Conservation (phyloP, 2,113 vertebrate genomes). For the Menura novaehollandiae region DNA sequence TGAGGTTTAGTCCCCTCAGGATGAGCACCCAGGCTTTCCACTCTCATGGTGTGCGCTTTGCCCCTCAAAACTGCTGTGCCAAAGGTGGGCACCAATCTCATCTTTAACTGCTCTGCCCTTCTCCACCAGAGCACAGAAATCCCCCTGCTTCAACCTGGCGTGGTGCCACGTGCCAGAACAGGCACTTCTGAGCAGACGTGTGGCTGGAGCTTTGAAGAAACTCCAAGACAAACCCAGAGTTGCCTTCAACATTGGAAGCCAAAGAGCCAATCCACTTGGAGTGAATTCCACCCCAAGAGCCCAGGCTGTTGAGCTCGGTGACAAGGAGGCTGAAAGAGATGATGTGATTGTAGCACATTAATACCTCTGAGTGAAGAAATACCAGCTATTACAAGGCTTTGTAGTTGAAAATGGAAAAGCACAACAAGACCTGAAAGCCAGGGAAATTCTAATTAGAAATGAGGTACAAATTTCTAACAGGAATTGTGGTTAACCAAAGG, state of each 20-base stretch:
- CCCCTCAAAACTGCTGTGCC: neutral
- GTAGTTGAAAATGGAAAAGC: neutral
- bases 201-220: neutral
- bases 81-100: neutral
- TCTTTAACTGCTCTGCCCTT: neutral
- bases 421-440: neutral
- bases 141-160: neutral
- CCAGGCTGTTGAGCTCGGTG: neutral
- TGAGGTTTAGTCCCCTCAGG: neutral
- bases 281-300: neutral
- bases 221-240: constrained; percentile 1
- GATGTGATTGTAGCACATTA: neutral
- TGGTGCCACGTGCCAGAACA: neutral
- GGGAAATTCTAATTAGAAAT: neutral
- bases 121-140: neutral
- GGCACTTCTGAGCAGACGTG: neutral
- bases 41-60: neutral
- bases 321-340: neutral
- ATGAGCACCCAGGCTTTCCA: neutral
- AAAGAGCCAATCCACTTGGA: neutral
- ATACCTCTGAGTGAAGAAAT: neutral
- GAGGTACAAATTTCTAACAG: constrained; percentile 3
- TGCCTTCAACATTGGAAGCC: neutral
- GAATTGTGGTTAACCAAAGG: constrained; percentile 5
- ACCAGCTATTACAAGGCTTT: neutral